These are phyloP conservation scores for Druon quercuslanigerum DNA, from an alignment of 1,140 invertebrate genomes.

Conservation along the genomic window DNA sequence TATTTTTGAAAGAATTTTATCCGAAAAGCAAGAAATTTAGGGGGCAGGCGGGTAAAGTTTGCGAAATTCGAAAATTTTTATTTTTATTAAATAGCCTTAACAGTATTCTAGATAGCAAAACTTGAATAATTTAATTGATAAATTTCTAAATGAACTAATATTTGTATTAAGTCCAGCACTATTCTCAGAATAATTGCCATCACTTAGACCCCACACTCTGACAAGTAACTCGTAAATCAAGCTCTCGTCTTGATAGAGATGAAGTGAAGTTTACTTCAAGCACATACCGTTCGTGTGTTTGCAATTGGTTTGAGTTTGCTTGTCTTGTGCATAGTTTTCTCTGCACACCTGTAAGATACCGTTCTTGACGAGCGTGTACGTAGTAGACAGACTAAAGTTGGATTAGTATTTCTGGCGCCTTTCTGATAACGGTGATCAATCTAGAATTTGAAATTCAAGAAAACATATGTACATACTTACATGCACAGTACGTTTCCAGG, in stretches of 20 bases:
- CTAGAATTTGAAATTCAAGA: neutral
- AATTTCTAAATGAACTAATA: too few relatives aligned
- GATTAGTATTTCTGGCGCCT: neutral
- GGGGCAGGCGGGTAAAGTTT: too few relatives aligned
- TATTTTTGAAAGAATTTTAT: too few relatives aligned
- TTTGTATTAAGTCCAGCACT: neutral
- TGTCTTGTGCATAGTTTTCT: neutral
- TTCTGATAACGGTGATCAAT: neutral
- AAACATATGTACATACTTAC: neutral
- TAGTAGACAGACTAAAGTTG: neutral
- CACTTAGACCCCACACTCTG: neutral
- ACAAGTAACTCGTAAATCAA: conserved; percentile 1
- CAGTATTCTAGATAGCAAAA: too few relatives aligned
- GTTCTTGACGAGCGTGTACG: neutral
- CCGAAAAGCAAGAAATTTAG: too few relatives aligned
- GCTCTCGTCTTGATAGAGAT: conserved; percentile 18
- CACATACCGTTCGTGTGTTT: neutral
- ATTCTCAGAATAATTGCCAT: neutral
- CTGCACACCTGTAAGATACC: neutral
- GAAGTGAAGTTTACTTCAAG: neutral
- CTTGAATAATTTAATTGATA: too few relatives aligned
- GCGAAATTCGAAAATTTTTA: too few relatives aligned
- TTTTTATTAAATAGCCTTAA: too few relatives aligned
- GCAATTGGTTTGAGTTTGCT: conserved; percentile 15
- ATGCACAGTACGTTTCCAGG: too few relatives aligned